Evolutionary conservation across 53 echinoderm and acorn worm species (phyloP).

Genomic region (Paelopatides confundens): DNA sequence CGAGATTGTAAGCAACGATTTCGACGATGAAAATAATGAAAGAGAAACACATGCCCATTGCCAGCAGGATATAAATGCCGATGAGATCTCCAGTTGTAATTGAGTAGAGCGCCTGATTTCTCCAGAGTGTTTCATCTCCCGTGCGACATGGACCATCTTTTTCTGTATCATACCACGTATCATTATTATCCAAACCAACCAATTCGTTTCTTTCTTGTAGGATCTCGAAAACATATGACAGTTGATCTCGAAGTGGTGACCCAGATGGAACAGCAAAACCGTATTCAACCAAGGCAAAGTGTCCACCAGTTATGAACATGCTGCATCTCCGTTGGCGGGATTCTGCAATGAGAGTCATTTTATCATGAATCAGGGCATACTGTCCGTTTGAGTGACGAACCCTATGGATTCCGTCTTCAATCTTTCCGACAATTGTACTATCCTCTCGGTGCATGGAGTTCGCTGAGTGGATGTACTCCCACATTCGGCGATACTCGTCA

Average conservation of each 20-base stretch:
- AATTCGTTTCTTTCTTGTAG: slow-evolving; percentile 68
- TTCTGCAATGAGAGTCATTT: slow-evolving; percentile 73
- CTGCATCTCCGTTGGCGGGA: slow-evolving; percentile 78
- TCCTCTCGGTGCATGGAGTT: slow-evolving; percentile 88
- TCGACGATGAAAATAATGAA: slow-evolving; percentile 83
- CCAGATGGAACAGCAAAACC: slow-evolving; percentile 90
- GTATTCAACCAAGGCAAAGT: slow-evolving; percentile 85
- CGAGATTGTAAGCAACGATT: slow-evolving; percentile 80
- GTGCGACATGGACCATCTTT: slow-evolving; percentile 78
- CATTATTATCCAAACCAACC: slow-evolving; percentile 69
- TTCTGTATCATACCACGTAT: slow-evolving; percentile 81
- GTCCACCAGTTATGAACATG: slow-evolving; percentile 85
- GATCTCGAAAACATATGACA: slow-evolving; percentile 75
- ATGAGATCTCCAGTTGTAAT: slow-evolving; percentile 84
- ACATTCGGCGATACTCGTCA: slow-evolving; percentile 81
- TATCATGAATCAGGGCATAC: slow-evolving; percentile 93
- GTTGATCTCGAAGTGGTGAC: slow-evolving; percentile 87
- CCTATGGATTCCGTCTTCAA: slow-evolving; percentile 84
- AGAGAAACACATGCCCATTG: slow-evolving; percentile 82
- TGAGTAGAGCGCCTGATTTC: slow-evolving; percentile 83
- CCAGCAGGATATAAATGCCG: slow-evolving; percentile 84
- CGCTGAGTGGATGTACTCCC: slow-evolving; percentile 89
- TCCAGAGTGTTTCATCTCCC: slow-evolving; percentile 67
- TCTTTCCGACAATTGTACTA: slow-evolving; percentile 80
- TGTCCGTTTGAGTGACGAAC: slow-evolving; percentile 90